Base-by-base conservation (phyloP, 2,797 vertebrate genomes). In the Triplophysa bombifrons region DNA sequence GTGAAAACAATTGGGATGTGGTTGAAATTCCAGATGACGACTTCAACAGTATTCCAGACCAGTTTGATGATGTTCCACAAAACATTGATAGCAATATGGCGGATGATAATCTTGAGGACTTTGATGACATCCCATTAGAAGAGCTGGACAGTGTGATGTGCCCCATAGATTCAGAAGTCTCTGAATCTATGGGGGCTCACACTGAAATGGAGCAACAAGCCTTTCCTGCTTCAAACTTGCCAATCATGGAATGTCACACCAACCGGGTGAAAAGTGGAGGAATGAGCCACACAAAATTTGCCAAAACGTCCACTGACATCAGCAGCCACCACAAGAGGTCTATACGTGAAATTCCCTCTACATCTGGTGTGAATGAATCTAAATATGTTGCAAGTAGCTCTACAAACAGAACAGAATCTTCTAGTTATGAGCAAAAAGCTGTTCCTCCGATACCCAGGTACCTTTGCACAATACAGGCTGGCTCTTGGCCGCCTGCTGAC, bases 361-460 rank as follows among this genome's bases (percentile, higher is more conserved):
- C 14, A 16, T 46, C 44, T 19, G 3, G 17, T 70, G 14, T 30
- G 14, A 58, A 50, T 17, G 86, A 90, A 82, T 74, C 70, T 6
- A 44, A 80, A 19, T n/a, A 20, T 14, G 30, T 41, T 13, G 19
- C 25, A 34, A 67, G 48, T 20, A 74, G 69, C 61, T 44, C 48
- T 17, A 67, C 50, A 22, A 25, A 27, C 2, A 50, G 16, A 51
- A 30, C 25, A 34, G 44, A 67, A 38, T 7, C 56, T 25, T 63
- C 79, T 30, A 46, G n/a, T 78, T 83, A 30, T 17, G 44, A 58
- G 13, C 34, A 8, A 46, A 70, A 38, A 5, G 8, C 17, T 3
- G 44, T 70, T 5, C 10, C 74, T 63, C 88, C 88, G 5, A 95
- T 95, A 11, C 98, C 97, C 85, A 95, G 92, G 0, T 98, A 99